These are phyloP conservation scores for Alcedo atthis DNA, from an alignment of 2,797 vertebrate genomes.

Conservation along the genomic window DNA sequence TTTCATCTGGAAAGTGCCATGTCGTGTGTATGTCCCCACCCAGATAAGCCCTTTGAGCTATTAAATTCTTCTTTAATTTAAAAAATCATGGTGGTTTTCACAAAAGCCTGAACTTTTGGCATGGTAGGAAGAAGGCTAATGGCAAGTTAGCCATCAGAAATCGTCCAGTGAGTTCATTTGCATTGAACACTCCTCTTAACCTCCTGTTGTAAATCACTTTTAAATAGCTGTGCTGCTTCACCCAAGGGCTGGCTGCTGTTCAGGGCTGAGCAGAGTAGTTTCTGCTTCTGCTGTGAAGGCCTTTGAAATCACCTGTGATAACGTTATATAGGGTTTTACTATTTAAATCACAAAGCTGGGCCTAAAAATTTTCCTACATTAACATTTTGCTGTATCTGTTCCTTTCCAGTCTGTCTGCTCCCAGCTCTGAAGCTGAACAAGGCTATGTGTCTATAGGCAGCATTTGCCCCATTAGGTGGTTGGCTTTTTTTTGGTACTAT, in stretches of 20 bases:
- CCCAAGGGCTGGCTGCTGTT: slow-evolving; percentile 23
- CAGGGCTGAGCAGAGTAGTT: slow-evolving; percentile 11
- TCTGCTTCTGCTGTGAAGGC: background rate
- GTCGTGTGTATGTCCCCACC: no score
- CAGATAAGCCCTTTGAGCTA: slow-evolving; percentile 5
- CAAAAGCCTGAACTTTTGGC: background rate
- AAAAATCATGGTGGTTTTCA: slow-evolving; percentile 15
- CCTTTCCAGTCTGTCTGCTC: background rate
- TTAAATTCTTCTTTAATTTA: background rate
- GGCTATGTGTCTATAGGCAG: background rate
- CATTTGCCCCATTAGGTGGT: background rate
- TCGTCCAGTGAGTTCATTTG: slow-evolving; percentile 54
- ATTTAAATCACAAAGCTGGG: background rate
- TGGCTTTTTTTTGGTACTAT: background rate
- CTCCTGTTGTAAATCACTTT: slow-evolving; percentile 57
- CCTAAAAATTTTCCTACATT: background rate
- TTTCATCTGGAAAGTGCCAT: background rate
- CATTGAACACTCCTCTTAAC: slow-evolving; percentile 53
- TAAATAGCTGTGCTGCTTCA: slow-evolving; percentile 11
- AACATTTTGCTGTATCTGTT: background rate
- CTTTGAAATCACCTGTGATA: slow-evolving; percentile 41
- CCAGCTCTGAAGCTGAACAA: background rate
- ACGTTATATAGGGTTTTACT: background rate
- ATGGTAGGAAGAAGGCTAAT: slow-evolving; percentile 24
- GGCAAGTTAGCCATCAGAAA: slow-evolving; percentile 50